Evolutionary conservation across 2,888 invertebrate species (phyloP).

Genomic region (Sipunculus nudus): DNA sequence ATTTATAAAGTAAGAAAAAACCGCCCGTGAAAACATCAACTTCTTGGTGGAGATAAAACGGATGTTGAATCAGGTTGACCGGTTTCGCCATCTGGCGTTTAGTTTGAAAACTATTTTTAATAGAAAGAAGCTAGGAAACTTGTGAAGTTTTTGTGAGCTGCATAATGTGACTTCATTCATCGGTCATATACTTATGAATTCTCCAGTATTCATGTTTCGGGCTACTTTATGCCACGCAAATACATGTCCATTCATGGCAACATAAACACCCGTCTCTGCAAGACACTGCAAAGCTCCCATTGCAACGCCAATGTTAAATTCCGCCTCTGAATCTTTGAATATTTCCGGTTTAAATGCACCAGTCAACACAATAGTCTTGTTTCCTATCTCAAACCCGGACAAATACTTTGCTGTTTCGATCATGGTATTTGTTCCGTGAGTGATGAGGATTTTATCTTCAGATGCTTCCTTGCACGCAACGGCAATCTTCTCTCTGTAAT

Average conservation of each 20-base stretch:
- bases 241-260: constrained; percentile 44
- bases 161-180: too few relatives aligned
- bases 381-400: constrained; percentile 1
- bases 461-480: constrained; percentile 9
- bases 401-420: constrained; percentile 45
- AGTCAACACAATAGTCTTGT: constrained; percentile 40
- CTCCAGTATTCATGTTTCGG: constrained; percentile 19
- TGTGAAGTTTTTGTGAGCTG: too few relatives aligned
- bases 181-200: constrained; percentile 15
- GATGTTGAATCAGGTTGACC: too few relatives aligned
- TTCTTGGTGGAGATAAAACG: too few relatives aligned
- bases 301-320: constrained; percentile 50
- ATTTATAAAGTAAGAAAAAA: too few relatives aligned
- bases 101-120: too few relatives aligned
- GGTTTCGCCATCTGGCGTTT: too few relatives aligned
- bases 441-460: constrained; percentile 38
- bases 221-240: constrained; percentile 21
- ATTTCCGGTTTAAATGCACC: constrained; percentile 47
- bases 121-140: too few relatives aligned
- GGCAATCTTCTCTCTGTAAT: constrained; percentile 21
- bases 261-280: constrained; percentile 38
- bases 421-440: constrained; percentile 53
- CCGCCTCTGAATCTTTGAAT: constrained; percentile 49
- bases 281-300: constrained; percentile 41
- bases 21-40: too few relatives aligned